These are phyloP conservation scores for Entelurus aequoreus DNA, from an alignment of 2,113 vertebrate species.

Conservation along the genomic window DNA sequence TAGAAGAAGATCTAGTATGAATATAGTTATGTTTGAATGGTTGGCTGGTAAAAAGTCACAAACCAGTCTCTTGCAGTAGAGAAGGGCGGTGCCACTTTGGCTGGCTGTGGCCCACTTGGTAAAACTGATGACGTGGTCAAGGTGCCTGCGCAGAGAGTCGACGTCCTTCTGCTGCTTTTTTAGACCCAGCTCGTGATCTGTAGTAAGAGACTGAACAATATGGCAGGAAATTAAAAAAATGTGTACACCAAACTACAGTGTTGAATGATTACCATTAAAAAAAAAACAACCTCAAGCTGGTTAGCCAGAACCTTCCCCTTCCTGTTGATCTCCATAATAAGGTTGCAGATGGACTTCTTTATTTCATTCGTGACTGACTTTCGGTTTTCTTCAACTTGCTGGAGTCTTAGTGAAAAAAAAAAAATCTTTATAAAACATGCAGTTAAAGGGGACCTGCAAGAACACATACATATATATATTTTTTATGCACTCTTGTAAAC, in stretches of 20 bases:
- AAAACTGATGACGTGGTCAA: slow-evolving; percentile 95
- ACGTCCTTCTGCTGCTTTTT: slow-evolving; percentile 93
- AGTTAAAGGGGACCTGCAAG: no score
- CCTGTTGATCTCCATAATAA: slow-evolving; percentile 98
- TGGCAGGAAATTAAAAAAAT: background rate
- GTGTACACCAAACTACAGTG: background rate
- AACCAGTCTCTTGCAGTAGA: slow-evolving; percentile 93
- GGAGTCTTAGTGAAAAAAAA: slow-evolving; percentile 75
- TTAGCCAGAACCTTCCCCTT: slow-evolving; percentile 94
- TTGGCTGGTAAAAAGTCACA: background rate
- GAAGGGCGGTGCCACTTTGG: slow-evolving; percentile 88
- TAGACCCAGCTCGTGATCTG: slow-evolving; percentile 87
- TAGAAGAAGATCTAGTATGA: background rate
- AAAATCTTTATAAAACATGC: background rate
- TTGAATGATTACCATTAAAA: no score
- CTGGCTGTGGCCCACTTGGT: slow-evolving; percentile 95
- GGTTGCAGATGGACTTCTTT: slow-evolving; percentile 93
- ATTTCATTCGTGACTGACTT: slow-evolving; percentile 94
- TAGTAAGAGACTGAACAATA: slow-evolving; percentile 80
- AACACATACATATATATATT: background rate
- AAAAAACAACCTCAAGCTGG: slow-evolving; percentile 83
- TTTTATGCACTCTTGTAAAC: no score
- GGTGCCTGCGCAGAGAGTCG: slow-evolving; percentile 82
- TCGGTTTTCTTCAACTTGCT: slow-evolving; percentile 94
- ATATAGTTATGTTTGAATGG: background rate